Base-by-base conservation (phyloP, 2,888 invertebrate genomes). In the Cosmorhoe ocellata region DNA sequence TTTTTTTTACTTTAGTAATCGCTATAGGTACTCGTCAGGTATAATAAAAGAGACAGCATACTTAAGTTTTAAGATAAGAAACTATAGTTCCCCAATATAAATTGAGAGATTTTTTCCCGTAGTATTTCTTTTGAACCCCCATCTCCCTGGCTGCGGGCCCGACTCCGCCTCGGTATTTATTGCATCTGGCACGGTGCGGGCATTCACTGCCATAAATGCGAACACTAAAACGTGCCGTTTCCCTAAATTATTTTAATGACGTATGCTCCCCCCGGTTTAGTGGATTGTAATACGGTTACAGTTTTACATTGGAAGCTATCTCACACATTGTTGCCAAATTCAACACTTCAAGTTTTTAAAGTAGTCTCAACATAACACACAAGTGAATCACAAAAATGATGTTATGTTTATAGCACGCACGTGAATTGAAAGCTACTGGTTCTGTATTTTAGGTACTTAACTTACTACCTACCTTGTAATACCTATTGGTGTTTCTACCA, bases 201-300 rank as follows among this genome's bases (percentile, higher is more conserved):
- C 68, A 72, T 75, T 74, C 68, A 74, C 69, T 68, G 72, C 76
- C 78, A 81, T 84, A 81, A 84, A 85, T 71, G 79, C 75, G 71
- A 74, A 71, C 76, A 80, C 76, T 81, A 77, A 82, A 85, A 81
- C 77, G 78, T 81, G 78, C 78, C 73, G 77, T 84, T 85, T 81
- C 72, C 78, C 77, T 76, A 81, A 81, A 84, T 84, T 81, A 84
- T 82, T 83, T 83, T 78, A 81, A 84, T 82, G 82, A 81, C 74
- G 78, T 79, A 81, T 79, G 74, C 71, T 78, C 74, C 61, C 50
- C 67, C 68, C 64, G 64, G 67, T 79, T 80, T 76, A 77, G 71
- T 75, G 67, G 74, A 76, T 74, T 78, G 77, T 81, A 78, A 81
- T 79, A 79, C 72, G 71, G 74, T 76, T 74, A 73, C 63, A 69